Percentiles rank a stretch among this genome's conserved stretches.
phyloP scores from a whole-genome alignment of 2,113 vertebrate species.

The Agelaius phoeniceus region DNA sequence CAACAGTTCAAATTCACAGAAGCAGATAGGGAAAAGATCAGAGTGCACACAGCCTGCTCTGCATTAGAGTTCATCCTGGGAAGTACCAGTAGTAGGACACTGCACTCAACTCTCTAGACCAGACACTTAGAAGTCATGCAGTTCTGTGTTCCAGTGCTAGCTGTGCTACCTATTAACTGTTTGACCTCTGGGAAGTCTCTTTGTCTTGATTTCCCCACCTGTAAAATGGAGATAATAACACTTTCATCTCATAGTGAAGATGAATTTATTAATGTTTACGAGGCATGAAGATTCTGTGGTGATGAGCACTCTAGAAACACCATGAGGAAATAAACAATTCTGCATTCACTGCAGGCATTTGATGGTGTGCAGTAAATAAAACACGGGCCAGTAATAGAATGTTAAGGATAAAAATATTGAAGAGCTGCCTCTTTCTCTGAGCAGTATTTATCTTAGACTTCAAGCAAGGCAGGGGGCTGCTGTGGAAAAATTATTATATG shows the following conservation, averaged over 20 bases:
- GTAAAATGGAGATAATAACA: conserved; percentile 65
- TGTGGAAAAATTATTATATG: conserved; percentile 19
- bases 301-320: conserved; percentile 68
- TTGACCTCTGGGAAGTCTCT: conserved; percentile 62
- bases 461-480: not conserved
- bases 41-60: not conserved
- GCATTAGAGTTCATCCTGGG: not conserved
- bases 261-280: conserved; percentile 72
- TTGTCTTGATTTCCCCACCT: conserved; percentile 67
- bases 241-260: conserved; percentile 61
- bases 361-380: conserved; percentile 69
- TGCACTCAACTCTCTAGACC: not conserved
- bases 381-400: conserved; percentile 17
- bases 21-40: not conserved
- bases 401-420: conserved; percentile 56
- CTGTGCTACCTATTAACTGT: conserved; percentile 50
- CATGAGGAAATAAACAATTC: conserved; percentile 67
- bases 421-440: conserved; percentile 40
- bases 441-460: conserved; percentile 45
- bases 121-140: conserved; percentile 11
- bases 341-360: conserved; percentile 66
- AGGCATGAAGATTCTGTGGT: conserved; percentile 67
- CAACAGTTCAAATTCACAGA: not conserved
- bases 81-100: not conserved
- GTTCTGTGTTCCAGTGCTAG: conserved; percentile 25